These are phyloP conservation scores for Caenorhabditis plicata DNA, from an alignment of 2,888 invertebrate species.

Conservation along the genomic window DNA sequence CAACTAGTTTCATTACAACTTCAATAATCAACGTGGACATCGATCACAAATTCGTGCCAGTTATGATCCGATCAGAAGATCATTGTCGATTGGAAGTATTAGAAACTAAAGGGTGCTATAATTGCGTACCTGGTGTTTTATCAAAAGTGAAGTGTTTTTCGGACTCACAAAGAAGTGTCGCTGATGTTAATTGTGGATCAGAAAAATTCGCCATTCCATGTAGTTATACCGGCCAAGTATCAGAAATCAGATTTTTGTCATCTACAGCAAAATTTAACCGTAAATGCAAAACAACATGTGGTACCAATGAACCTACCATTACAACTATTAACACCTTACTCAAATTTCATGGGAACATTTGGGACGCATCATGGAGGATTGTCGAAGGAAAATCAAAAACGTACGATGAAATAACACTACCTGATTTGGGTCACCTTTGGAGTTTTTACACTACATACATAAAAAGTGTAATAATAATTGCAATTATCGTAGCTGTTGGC, in stretches of 20 bases:
- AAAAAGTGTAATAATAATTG: too few species aligned
- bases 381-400: too few species aligned
- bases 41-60: not conserved
- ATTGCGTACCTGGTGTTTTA: not conserved
- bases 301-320: too few species aligned
- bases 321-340: too few species aligned
- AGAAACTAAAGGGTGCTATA: not conserved
- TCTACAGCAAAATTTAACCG: not conserved
- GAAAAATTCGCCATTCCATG: constrained; percentile 3
- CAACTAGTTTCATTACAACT: not conserved
- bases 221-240: not conserved
- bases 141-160: not conserved
- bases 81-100: not conserved
- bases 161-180: not conserved
- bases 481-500: too few species aligned
- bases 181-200: not conserved
- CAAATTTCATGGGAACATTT: too few species aligned
- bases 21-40: not conserved
- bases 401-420: too few species aligned
- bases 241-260: not conserved
- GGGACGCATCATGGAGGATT: too few species aligned
- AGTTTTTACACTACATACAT: too few species aligned
- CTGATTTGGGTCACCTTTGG: too few species aligned
- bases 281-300: not conserved
- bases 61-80: not conserved